phyloP scores from a whole-genome alignment of 2,113 vertebrate species.

The Ceratotherium simum region DNA sequence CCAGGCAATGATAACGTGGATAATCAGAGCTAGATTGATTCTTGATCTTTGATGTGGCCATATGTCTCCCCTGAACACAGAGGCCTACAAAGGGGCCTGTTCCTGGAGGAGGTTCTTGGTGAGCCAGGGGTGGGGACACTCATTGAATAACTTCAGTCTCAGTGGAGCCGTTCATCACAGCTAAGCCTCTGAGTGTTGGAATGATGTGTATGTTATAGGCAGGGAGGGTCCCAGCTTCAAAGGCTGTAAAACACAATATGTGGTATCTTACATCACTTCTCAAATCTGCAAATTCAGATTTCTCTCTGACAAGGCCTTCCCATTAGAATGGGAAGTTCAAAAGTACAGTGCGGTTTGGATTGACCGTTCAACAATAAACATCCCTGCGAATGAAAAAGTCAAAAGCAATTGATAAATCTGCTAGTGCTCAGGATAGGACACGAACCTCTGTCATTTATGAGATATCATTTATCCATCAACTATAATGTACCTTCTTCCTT shows the following conservation, averaged over 20 bases:
- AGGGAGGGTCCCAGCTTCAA: constrained; percentile 56
- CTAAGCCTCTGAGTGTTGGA: constrained; percentile 64
- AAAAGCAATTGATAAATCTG: constrained; percentile 60
- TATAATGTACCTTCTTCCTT: not conserved
- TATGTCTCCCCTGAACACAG: not conserved
- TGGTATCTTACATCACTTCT: constrained; percentile 61
- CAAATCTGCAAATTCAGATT: constrained; percentile 56
- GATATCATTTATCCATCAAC: not conserved
- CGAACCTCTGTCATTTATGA: constrained; percentile 19
- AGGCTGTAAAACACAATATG: constrained; percentile 47
- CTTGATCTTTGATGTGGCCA: not conserved
- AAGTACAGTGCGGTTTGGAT: constrained; percentile 63
- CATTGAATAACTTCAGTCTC: constrained; percentile 61
- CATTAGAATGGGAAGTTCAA: constrained; percentile 72
- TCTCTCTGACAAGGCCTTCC: constrained; percentile 65
- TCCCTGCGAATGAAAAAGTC: constrained; percentile 43
- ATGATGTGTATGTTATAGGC: constrained; percentile 44
- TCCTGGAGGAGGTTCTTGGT: not conserved
- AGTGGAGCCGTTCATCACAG: constrained; percentile 36
- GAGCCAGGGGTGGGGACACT: not conserved
- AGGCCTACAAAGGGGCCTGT: constrained; percentile 10
- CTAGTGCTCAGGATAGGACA: not conserved
- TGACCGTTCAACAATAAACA: constrained; percentile 74
- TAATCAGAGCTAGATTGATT: constrained; percentile 20
- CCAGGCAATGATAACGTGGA: not conserved